Evolutionary conservation across 2,113 vertebrate genomes (phyloP).

Genomic region (Tricholaema leucomelas): DNA sequence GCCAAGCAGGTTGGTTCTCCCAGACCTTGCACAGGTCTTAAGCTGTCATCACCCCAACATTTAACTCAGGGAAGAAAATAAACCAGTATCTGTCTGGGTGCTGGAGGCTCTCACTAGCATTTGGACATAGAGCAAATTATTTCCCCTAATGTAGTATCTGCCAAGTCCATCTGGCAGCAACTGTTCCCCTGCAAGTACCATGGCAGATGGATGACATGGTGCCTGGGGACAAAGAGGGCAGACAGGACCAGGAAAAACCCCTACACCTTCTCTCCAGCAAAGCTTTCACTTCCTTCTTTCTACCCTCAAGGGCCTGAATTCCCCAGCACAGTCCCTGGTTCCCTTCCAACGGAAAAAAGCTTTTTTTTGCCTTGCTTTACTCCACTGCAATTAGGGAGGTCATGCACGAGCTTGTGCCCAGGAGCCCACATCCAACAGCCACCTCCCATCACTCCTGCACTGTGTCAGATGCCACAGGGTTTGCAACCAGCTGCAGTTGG

Average conservation of each 20-base stretch:
- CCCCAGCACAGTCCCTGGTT: background rate
- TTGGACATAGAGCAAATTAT: background rate
- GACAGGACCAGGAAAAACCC: background rate
- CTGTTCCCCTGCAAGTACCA: background rate
- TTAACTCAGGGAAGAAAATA: background rate
- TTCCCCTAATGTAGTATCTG: background rate
- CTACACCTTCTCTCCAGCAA: slow-evolving; percentile 11
- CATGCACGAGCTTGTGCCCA: background rate
- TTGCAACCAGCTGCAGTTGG: background rate
- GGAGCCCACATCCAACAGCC: background rate
- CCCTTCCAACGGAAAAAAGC: background rate
- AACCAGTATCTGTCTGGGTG: background rate
- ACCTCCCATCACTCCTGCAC: background rate
- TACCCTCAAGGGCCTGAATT: background rate
- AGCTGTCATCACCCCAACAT: background rate
- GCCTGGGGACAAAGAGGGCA: background rate
- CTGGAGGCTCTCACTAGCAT: background rate
- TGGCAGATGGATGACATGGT: rapidly evolving
- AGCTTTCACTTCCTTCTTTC: slow-evolving; percentile 9
- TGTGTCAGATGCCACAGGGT: background rate
- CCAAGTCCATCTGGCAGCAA: background rate
- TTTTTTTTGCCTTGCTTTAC: background rate
- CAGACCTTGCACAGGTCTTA: background rate
- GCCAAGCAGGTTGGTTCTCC: background rate
- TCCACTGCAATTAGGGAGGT: background rate